A percentile compares a stretch with the other conserved stretches of the same genome.
These are phyloP conservation scores for Egretta garzetta DNA, from an alignment of 2,113 vertebrate genomes.

Conservation along the genomic window DNA sequence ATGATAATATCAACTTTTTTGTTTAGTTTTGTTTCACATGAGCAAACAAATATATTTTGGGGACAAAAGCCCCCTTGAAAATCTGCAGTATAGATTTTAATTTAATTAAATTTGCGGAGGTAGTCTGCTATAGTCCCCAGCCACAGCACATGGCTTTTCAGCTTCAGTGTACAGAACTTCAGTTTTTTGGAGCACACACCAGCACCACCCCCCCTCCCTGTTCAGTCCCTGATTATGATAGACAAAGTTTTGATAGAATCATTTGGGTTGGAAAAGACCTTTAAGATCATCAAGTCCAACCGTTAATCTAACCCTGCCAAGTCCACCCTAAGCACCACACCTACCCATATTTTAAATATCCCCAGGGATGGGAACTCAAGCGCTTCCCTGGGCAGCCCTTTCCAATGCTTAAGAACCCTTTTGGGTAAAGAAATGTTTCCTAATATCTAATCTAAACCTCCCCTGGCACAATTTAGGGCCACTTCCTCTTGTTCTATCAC, in stretches of 20 bases:
- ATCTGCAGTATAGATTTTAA: neutral
- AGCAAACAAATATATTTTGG: neutral
- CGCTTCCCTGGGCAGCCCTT: no score
- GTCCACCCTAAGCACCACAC: no score
- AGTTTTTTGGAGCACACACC: neutral
- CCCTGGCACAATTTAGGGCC: no score
- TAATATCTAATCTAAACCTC: no score
- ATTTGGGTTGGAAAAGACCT: no score
- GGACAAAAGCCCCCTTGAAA: neutral
- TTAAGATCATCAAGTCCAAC: no score
- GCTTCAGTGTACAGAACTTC: neutral
- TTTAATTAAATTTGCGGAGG: neutral
- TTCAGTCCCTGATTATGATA: neutral
- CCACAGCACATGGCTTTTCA: neutral
- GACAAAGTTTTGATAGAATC: neutral
- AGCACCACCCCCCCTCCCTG: rapidly evolving
- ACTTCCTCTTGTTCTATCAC: no score
- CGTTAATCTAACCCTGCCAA: no score
- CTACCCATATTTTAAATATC: no score
- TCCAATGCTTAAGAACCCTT: no score
- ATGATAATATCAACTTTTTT: neutral
- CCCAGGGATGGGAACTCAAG: no score
- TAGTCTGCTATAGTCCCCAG: neutral
- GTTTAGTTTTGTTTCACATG: neutral
- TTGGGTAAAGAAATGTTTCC: no score